These are phyloP conservation scores for Cladopsammia gracilis DNA, from an alignment of 64 coral and sea anemone genomes.

Conservation along the genomic window DNA sequence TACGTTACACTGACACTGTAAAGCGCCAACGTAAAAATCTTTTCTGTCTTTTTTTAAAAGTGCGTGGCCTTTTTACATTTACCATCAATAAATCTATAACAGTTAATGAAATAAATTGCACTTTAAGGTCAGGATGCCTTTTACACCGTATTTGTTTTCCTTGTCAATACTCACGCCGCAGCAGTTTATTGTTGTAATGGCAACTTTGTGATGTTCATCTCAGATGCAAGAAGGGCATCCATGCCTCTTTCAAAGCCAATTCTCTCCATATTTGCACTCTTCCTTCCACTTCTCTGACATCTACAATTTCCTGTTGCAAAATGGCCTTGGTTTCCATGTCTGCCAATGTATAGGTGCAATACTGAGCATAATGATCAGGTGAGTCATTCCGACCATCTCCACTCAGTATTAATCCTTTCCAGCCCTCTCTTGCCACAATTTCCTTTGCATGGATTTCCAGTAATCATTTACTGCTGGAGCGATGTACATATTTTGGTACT, in stretches of 20 bases:
- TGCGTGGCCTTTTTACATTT: neutral
- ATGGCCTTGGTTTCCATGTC: slow-evolving; percentile 30
- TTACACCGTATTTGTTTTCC: neutral
- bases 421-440: neutral
- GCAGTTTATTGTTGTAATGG: no score
- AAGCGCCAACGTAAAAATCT: no score
- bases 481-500: slow-evolving; percentile 14
- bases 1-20: no score
- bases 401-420: slow-evolving; percentile 31
- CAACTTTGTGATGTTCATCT: slow-evolving; percentile 13
- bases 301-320: slow-evolving; percentile 20
- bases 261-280: slow-evolving; percentile 30
- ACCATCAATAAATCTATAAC: neutral
- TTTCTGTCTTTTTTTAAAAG: neutral
- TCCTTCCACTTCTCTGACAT: slow-evolving; percentile 35
- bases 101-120: no score
- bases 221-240: neutral
- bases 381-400: slow-evolving; percentile 36
- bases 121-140: no score
- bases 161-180: no score
- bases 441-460: slow-evolving; percentile 17
- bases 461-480: slow-evolving; percentile 28
- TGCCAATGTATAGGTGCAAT: slow-evolving; percentile 27
- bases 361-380: slow-evolving; percentile 17
- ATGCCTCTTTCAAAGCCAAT: slow-evolving; percentile 26